Conservation (phyloP, 2,888 invertebrate species). For the Nycteola revayana region DNA sequence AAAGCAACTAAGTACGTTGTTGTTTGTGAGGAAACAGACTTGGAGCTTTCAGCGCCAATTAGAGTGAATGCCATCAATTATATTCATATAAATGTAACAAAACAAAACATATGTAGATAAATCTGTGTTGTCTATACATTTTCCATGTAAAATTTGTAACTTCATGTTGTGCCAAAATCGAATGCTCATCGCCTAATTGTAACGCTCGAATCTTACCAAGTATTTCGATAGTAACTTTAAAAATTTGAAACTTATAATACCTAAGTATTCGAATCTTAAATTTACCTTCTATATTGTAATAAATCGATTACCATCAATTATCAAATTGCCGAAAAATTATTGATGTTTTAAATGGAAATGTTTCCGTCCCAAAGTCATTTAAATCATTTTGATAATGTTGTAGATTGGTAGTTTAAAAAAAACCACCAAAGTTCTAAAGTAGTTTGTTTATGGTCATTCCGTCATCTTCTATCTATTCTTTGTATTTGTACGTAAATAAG, state of each 20-base stretch:
- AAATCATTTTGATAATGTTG: conserved; percentile 54
- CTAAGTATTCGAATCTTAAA: too few relatives aligned
- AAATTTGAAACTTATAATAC: conserved; percentile 1
- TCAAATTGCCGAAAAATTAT: conserved; percentile 25
- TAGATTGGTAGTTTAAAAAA: conserved; percentile 48
- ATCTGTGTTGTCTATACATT: conserved; percentile 24
- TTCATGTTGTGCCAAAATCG: conserved; percentile 40
- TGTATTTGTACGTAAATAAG: conserved; percentile 22
- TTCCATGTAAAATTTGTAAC: conserved; percentile 16
- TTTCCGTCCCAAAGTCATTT: conserved; percentile 80
- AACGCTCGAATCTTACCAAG: conserved; percentile 23
- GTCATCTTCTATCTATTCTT: conserved; percentile 42
- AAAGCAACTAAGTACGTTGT: too few relatives aligned
- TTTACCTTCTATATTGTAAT: background rate
- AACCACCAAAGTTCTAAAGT: conserved; percentile 41
- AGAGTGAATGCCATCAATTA: conserved; percentile 1
- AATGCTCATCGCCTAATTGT: conserved; percentile 28
- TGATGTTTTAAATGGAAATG: conserved; percentile 60
- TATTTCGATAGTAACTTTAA: conserved; percentile 6
- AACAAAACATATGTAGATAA: conserved; percentile 6
- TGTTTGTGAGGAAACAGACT: too few relatives aligned
- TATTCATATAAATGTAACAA: too few relatives aligned
- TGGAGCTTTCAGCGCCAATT: background rate
- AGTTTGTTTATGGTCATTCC: conserved; percentile 38
- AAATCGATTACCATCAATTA: conserved; percentile 18